A percentile compares a stretch with the other conserved stretches of the same genome.
Conservation (phyloP, 2,888 invertebrate species). For the Orchestes rusci region DNA sequence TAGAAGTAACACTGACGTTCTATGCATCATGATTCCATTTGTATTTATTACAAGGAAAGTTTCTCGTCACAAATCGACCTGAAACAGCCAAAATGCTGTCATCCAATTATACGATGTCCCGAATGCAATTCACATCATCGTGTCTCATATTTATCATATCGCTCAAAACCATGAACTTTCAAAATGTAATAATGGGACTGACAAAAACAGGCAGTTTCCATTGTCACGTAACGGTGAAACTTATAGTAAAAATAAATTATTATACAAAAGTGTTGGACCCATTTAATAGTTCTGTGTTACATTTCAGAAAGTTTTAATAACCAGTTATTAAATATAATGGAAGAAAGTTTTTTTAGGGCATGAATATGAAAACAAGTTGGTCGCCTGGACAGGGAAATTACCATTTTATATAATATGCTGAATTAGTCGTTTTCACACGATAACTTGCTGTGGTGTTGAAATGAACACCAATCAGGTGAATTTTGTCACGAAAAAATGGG, state of each 20-base stretch:
- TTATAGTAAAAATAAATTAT: conserved; percentile 21
- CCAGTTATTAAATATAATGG: conserved; percentile 20
- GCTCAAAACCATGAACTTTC: conserved; percentile 5
- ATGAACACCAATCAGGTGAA: too few species aligned
- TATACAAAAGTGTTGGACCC: conserved; percentile 17
- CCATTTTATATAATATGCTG: conserved; percentile 11
- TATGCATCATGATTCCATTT: too few species aligned
- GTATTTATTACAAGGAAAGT: too few species aligned
- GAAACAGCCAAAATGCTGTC: too few species aligned
- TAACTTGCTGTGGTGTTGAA: too few species aligned
- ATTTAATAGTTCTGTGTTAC: conserved; percentile 19
- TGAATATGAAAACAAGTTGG: conserved; percentile 9
- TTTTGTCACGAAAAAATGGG: too few species aligned
- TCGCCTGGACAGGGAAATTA: conserved; percentile 12
- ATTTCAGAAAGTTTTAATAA: conserved; percentile 22
- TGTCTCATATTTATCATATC: too few species aligned
- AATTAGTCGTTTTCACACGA: conserved; percentile 10
- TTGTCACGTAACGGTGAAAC: conserved; percentile 19
- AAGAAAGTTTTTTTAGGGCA: conserved; percentile 13
- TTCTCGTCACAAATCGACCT: too few species aligned
- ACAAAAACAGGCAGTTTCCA: conserved; percentile 17
- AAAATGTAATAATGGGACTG: conserved; percentile 10
- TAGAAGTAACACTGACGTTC: too few species aligned
- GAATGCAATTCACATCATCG: too few species aligned
- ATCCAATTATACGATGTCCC: too few species aligned